These are phyloP conservation scores for Bursaphelenchus okinawaensis DNA, from an alignment of 2,888 invertebrate species.

Conservation along the genomic window DNA sequence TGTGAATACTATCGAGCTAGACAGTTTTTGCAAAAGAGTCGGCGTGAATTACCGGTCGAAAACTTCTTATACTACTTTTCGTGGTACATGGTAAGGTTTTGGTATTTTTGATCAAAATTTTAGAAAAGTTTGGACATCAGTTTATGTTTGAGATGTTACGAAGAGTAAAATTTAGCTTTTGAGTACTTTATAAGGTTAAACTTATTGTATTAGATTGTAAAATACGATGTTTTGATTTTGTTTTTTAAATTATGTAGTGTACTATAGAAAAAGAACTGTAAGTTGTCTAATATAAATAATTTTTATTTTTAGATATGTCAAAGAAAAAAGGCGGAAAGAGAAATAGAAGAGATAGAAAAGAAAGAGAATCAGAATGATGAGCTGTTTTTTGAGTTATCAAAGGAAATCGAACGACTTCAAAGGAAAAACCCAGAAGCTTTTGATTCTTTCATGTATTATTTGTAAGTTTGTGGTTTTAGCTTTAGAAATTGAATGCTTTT, in stretches of 20 bases:
- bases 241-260: too few relatives aligned
- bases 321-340: constrained; percentile 17
- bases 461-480: constrained; percentile 26
- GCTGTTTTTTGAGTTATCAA: constrained; percentile 16
- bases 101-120: too few relatives aligned
- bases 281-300: neutral
- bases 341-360: constrained; percentile 22
- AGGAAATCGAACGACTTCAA: constrained; percentile 23
- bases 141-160: too few relatives aligned
- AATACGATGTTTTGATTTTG: too few relatives aligned
- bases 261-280: too few relatives aligned
- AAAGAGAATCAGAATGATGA: constrained; percentile 18
- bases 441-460: constrained; percentile 30
- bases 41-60: constrained; percentile 65
- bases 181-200: too few relatives aligned
- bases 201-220: too few relatives aligned
- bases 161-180: too few relatives aligned
- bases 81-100: constrained; percentile 22
- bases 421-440: constrained; percentile 20
- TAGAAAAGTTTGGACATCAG: too few relatives aligned
- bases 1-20: constrained; percentile 55
- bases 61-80: constrained; percentile 67
- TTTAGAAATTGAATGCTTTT: too few relatives aligned
- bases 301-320: constrained; percentile 21
- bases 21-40: constrained; percentile 63